Conservation (phyloP, 2,888 invertebrate genomes). For the Drosophila cognata region DNA sequence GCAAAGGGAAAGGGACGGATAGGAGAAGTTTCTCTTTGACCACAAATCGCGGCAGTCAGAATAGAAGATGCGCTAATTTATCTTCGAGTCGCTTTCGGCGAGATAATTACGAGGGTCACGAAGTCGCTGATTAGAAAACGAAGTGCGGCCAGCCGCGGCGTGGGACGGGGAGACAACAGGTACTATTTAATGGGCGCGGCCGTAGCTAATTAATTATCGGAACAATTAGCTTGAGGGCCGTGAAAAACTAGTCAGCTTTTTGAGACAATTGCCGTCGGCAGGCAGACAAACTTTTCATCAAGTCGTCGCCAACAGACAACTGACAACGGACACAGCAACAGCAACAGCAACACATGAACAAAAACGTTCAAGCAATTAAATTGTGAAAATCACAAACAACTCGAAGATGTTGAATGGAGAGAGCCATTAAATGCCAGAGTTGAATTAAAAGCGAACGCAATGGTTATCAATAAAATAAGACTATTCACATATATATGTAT, state of each 20-base stretch:
- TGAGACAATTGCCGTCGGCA: slow-evolving; percentile 15
- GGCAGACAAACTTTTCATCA: slow-evolving; percentile 50
- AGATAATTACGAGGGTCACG: slow-evolving; percentile 28
- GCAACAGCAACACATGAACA: slow-evolving; percentile 34
- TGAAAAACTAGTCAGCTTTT: slow-evolving; percentile 47
- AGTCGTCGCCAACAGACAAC: slow-evolving; percentile 27
- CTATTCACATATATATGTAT: too few species aligned
- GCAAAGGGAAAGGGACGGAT: not conserved
- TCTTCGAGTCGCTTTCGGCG: slow-evolving; percentile 39
- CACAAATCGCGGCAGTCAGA: slow-evolving; percentile 68
- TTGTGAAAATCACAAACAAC: slow-evolving; percentile 66
- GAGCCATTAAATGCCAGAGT: not conserved
- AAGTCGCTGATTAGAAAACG: not conserved
- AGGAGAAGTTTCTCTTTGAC: slow-evolving; percentile 42
- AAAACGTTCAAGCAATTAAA: slow-evolving; percentile 67
- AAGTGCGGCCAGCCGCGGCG: not conserved
- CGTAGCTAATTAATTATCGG: slow-evolving; percentile 55
- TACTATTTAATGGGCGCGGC: slow-evolving; percentile 20
- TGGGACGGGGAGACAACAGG: not conserved
- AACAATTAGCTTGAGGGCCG: slow-evolving; percentile 45
- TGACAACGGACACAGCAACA: not conserved
- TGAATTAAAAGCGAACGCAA: not conserved
- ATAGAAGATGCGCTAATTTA: slow-evolving; percentile 59
- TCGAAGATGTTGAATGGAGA: slow-evolving; percentile 14
- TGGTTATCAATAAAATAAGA: not conserved